These are phyloP conservation scores for Proteles cristata DNA, from an alignment of 2,113 vertebrate species.

Conservation along the genomic window DNA sequence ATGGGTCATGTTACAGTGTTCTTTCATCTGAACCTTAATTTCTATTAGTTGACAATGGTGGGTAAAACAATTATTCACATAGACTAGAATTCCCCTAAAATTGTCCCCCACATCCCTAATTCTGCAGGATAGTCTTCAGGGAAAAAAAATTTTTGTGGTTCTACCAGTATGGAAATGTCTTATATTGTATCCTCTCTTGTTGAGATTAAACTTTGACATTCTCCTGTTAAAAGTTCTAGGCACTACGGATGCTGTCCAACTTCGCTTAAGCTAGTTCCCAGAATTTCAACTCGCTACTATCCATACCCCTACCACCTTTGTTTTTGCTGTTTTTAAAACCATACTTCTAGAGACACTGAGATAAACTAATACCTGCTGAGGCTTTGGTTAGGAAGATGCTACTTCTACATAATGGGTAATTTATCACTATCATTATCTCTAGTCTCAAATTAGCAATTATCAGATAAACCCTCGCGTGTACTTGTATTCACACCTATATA, in stretches of 20 bases:
- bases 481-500: neutral
- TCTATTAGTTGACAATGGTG: neutral
- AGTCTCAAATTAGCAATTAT: slow-evolving; percentile 56
- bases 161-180: neutral
- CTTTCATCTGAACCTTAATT: neutral
- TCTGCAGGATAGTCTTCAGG: neutral
- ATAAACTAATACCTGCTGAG: neutral
- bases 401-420: neutral
- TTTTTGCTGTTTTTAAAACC: neutral
- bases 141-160: neutral
- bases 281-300: neutral
- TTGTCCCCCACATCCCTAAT: neutral
- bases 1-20: neutral
- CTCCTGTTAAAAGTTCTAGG: neutral
- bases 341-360: neutral
- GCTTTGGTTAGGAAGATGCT: neutral
- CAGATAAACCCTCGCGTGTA: slow-evolving; percentile 34
- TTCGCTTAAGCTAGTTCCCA: neutral
- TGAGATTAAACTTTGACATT: neutral
- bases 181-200: neutral
- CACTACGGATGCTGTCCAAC: neutral
- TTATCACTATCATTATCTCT: slow-evolving; percentile 52
- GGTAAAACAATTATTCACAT: neutral
- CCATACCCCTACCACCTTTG: neutral
- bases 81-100: neutral